Evolutionary conservation across 2,888 invertebrate genomes (phyloP).

Genomic region (Polydrusus tereticollis): DNA sequence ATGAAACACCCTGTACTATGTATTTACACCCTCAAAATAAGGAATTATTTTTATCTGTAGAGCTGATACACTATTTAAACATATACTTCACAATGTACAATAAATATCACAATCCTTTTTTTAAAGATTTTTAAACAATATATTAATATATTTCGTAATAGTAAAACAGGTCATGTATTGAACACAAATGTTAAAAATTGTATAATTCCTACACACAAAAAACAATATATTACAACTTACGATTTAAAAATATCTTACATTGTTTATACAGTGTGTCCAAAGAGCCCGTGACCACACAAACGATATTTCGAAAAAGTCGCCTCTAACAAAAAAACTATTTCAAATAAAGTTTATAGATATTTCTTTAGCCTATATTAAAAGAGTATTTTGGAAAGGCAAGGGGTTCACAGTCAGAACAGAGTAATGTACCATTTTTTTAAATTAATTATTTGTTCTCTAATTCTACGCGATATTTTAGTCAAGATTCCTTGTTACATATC

Average conservation of each 20-base stretch:
- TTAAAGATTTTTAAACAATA: background rate
- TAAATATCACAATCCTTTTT: constrained; percentile 16
- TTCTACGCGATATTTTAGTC: too few relatives aligned
- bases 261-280: background rate
- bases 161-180: constrained; percentile 16
- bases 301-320: too few relatives aligned
- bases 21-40: background rate
- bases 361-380: too few relatives aligned
- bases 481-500: too few relatives aligned
- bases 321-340: too few relatives aligned
- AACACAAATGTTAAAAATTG: constrained; percentile 10
- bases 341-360: too few relatives aligned
- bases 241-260: background rate
- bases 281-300: background rate
- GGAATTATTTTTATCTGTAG: background rate
- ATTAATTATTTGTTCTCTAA: too few relatives aligned
- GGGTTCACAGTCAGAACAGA: too few relatives aligned
- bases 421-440: too few relatives aligned
- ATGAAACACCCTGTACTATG: too few relatives aligned
- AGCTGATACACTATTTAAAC: background rate
- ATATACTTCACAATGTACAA: constrained; percentile 9
- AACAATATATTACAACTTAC: background rate
- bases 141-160: background rate
- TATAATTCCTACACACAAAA: background rate
- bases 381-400: too few relatives aligned